Evolutionary conservation across 1,140 invertebrate species (phyloP).

Genomic region (Trichoplusia ni): DNA sequence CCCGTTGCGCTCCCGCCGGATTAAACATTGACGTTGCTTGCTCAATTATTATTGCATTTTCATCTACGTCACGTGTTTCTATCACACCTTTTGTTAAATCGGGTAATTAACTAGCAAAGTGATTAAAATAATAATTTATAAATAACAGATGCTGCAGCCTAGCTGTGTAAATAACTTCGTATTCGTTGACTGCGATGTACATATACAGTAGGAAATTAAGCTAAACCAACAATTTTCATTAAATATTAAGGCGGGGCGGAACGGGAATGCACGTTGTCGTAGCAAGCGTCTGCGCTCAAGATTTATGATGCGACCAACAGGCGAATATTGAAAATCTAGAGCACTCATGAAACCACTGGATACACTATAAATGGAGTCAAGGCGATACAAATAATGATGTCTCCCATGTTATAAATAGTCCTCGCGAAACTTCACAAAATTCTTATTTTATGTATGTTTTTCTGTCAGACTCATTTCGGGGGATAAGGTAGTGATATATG

Average conservation of each 20-base stretch:
- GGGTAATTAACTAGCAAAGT: neutral
- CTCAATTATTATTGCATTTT: slow-evolving; percentile 68
- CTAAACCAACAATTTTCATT: slow-evolving; percentile 72
- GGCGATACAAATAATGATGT: slow-evolving; percentile 26
- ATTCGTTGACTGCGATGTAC: slow-evolving; percentile 13
- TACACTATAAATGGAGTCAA: slow-evolving; percentile 61
- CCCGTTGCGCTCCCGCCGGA: slow-evolving; percentile 63
- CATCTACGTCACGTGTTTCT: slow-evolving; percentile 9
- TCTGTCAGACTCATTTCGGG: neutral
- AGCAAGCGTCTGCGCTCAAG: slow-evolving; percentile 66
- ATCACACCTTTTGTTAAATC: slow-evolving; percentile 7
- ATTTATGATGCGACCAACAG: slow-evolving; percentile 76
- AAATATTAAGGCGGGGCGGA: slow-evolving; percentile 68
- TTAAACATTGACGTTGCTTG: slow-evolving; percentile 74
- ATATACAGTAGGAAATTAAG: slow-evolving; percentile 53
- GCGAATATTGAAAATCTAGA: slow-evolving; percentile 78
- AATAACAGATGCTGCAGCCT: neutral
- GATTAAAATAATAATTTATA: neutral
- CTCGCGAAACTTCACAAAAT: neutral
- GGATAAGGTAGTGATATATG: slow-evolving; percentile 13
- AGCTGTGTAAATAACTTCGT: slow-evolving; percentile 12
- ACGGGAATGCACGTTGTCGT: slow-evolving; percentile 73
- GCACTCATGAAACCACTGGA: slow-evolving; percentile 68
- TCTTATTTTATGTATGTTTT: neutral
- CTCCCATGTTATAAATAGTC: slow-evolving; percentile 13